Conservation (phyloP, 2,113 vertebrate species). For the Parus major region DNA sequence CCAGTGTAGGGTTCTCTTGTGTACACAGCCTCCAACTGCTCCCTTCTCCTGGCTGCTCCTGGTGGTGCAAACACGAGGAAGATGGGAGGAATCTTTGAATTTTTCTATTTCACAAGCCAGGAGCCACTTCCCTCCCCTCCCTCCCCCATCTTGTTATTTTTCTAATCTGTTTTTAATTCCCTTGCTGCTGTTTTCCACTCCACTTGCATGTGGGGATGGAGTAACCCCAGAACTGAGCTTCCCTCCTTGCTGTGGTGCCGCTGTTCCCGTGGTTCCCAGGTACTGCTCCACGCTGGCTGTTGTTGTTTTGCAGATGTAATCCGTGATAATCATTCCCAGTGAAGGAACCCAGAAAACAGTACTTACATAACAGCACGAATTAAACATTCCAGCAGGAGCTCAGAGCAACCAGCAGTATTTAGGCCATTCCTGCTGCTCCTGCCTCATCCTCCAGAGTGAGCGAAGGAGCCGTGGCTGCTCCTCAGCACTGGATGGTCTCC, state of each 20-base stretch:
- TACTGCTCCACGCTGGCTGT: accelerated
- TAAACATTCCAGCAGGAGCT: not conserved
- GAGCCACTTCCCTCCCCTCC: not conserved
- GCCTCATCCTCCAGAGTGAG: accelerated
- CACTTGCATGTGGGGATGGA: not conserved
- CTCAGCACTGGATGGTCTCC: not conserved
- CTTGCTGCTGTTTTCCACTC: not conserved
- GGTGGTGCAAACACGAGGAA: not conserved
- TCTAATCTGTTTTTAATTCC: not conserved
- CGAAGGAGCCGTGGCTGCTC: accelerated
- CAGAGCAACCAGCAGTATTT: not conserved
- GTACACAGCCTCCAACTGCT: not conserved
- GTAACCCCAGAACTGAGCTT: not conserved
- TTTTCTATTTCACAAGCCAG: not conserved
- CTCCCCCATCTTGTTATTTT: not conserved
- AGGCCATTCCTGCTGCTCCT: not conserved
- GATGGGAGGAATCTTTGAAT: not conserved
- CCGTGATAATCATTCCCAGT: not conserved
- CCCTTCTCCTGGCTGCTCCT: not conserved
- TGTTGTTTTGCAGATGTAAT: not conserved
- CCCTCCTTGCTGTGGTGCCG: not conserved
- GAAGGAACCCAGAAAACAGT: not conserved
- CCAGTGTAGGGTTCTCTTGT: not conserved
- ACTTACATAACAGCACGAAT: not conserved
- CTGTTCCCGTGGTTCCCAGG: not conserved